These are phyloP conservation scores for Cantharis rustica DNA, from an alignment of 2,888 invertebrate genomes.

Conservation along the genomic window DNA sequence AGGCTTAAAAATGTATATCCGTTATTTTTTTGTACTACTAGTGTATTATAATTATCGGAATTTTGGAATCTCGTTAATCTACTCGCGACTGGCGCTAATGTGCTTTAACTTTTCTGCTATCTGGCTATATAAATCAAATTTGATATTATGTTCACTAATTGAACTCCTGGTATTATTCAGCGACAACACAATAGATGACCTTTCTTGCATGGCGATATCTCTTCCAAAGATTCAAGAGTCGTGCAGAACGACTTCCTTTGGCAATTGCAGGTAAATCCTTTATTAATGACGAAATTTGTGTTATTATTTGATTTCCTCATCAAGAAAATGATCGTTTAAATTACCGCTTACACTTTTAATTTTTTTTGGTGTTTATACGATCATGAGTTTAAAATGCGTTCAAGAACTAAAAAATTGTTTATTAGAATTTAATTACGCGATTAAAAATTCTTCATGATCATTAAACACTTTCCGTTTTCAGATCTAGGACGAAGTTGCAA, in stretches of 20 bases:
- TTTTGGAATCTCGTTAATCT: no score
- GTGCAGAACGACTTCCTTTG: not conserved
- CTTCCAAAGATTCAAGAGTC: not conserved
- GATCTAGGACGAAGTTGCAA: constrained; percentile 26
- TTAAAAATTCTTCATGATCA: not conserved
- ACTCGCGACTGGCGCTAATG: no score
- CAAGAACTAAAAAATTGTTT: not conserved
- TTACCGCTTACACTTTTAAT: not conserved
- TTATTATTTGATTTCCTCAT: not conserved
- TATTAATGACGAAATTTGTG: not conserved
- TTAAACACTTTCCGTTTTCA: constrained; percentile 12
- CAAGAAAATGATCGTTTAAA: not conserved
- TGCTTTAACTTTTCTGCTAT: no score
- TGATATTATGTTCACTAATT: not conserved
- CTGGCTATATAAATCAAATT: no score
- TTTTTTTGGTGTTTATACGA: not conserved
- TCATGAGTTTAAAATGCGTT: not conserved
- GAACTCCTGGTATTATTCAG: not conserved
- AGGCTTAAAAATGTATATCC: no score
- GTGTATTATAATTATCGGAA: no score
- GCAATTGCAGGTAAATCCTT: not conserved
- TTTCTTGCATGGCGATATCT: not conserved
- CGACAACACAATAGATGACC: not conserved
- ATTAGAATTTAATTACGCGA: not conserved
- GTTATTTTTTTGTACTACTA: no score